Conservation (phyloP, 2,888 invertebrate species). For the Unio delphinus region DNA sequence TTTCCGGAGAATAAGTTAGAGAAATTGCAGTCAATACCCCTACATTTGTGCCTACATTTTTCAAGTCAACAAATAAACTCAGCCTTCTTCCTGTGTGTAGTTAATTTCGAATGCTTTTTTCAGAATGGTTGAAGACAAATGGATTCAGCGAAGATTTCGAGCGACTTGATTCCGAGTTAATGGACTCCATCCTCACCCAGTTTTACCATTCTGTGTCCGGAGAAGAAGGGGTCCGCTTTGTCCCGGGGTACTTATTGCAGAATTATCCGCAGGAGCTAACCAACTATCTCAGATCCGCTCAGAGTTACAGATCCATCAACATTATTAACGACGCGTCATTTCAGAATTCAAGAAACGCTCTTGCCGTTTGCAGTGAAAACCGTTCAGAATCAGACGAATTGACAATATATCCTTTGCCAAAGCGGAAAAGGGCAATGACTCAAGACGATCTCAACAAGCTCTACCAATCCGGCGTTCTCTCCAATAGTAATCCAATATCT, state of each 20-base stretch:
- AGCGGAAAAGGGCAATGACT: slow-evolving; percentile 18
- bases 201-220: slow-evolving; percentile 9
- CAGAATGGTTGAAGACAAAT: slow-evolving; percentile 27
- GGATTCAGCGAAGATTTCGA: slow-evolving; percentile 29
- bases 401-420: too few species aligned
- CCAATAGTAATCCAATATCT: slow-evolving; percentile 14
- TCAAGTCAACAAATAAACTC: too few species aligned
- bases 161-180: slow-evolving; percentile 7
- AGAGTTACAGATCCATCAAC: slow-evolving; percentile 20
- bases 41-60: too few species aligned
- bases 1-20: too few species aligned
- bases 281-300: slow-evolving; percentile 17
- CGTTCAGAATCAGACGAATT: background rate
- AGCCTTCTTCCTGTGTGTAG: too few species aligned
- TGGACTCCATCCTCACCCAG: slow-evolving; percentile 16
- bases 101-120: slow-evolving; percentile 1
- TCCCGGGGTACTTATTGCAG: slow-evolving; percentile 7
- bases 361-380: background rate
- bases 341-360: slow-evolving; percentile 13
- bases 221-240: background rate
- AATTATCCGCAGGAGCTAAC: slow-evolving; percentile 18
- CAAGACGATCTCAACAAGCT: slow-evolving; percentile 21
- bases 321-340: slow-evolving; percentile 17
- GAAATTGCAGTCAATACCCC: too few species aligned
- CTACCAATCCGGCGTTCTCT: slow-evolving; percentile 21